Evolutionary conservation across 2,888 invertebrate genomes (phyloP).

Genomic region (Drosophila rellima): DNA sequence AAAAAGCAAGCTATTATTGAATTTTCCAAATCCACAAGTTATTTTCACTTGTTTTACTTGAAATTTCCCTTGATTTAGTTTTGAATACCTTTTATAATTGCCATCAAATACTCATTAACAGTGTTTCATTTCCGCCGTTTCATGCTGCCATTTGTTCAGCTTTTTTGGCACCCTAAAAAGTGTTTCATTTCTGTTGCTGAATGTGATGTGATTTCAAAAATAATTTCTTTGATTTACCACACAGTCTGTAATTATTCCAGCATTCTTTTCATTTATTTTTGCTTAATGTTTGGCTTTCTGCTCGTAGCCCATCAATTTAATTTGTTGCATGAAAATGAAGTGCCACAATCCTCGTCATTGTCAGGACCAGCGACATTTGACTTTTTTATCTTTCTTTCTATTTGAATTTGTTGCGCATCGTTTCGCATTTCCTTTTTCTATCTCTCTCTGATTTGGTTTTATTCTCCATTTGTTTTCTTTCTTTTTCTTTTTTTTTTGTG

Average conservation of each 20-base stretch:
- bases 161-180: too few relatives aligned
- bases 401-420: conserved; percentile 80
- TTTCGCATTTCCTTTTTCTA: conserved; percentile 53
- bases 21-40: too few relatives aligned
- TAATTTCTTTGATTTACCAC: conserved; percentile 11
- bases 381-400: conserved; percentile 64
- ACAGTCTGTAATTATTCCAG: conserved; percentile 18
- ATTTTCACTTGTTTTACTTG: too few relatives aligned
- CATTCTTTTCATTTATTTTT: conserved; percentile 12
- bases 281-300: conserved; percentile 6
- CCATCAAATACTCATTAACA: not conserved
- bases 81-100: too few relatives aligned
- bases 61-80: too few relatives aligned
- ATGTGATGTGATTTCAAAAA: conserved; percentile 7
- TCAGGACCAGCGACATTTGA: conserved; percentile 54
- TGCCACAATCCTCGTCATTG: conserved; percentile 62
- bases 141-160: too few relatives aligned
- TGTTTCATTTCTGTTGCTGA: not conserved
- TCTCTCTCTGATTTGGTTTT: conserved; percentile 12
- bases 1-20: too few relatives aligned
- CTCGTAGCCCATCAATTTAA: conserved; percentile 42
- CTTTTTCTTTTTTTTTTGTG: conserved; percentile 9
- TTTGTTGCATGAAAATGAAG: conserved; percentile 56
- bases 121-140: not conserved
- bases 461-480: too few relatives aligned